Evolutionary conservation across 2,888 invertebrate species (phyloP).

Genomic region (Pelosia muscerda): DNA sequence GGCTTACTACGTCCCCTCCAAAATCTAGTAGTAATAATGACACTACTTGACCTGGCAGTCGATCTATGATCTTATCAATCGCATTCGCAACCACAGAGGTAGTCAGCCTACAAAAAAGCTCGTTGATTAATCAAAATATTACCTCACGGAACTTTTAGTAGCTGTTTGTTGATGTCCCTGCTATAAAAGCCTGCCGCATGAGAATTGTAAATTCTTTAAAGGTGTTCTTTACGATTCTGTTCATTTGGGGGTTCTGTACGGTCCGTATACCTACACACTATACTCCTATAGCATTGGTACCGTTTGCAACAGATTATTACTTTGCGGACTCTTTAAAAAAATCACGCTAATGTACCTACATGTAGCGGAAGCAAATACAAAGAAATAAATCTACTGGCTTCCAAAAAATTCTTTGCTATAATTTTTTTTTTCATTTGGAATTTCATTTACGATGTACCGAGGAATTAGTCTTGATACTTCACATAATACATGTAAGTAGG

Average conservation of each 20-base stretch:
- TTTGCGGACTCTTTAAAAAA: background rate
- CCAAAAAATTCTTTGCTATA: no score
- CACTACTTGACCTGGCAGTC: background rate
- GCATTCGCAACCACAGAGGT: background rate
- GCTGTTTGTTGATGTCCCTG: background rate
- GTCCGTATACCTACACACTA: background rate
- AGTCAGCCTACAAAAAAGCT: background rate
- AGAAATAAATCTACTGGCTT: no score
- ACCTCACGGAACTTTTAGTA: background rate
- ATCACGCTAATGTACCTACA: background rate
- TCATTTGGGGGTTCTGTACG: background rate
- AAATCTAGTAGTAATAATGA: no score
- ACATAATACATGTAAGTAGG: no score
- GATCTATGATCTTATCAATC: no score
- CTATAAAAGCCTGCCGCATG: background rate
- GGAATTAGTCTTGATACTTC: no score
- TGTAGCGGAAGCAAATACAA: no score
- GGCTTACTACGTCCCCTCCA: no score
- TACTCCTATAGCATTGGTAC: background rate
- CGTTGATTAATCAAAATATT: background rate
- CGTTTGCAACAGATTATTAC: background rate
- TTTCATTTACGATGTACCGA: no score
- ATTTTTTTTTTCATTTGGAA: no score
- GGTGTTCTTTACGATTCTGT: background rate
- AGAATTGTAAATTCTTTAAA: slow-evolving; percentile 2